Percentiles rank a stretch among this genome's conserved stretches.
These are phyloP conservation scores for Amaurobius ferox DNA, from an alignment of 2,888 invertebrate species.

Conservation along the genomic window DNA sequence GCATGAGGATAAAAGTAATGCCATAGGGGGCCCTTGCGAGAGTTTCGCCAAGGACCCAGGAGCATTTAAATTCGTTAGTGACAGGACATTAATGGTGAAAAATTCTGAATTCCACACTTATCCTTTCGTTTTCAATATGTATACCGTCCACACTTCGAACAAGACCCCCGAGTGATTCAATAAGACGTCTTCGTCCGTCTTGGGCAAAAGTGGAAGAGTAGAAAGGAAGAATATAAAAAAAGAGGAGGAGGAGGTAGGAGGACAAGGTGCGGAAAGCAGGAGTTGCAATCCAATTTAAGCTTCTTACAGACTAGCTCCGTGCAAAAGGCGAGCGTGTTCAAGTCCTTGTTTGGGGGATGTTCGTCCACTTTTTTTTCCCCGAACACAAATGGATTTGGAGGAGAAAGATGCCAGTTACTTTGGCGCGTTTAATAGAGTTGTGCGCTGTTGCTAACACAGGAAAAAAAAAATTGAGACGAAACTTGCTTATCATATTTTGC, in stretches of 20 bases:
- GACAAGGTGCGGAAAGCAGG: conserved; percentile 57
- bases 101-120: too few species aligned
- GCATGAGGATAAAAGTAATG: too few species aligned
- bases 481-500: too few species aligned
- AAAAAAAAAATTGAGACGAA: too few species aligned
- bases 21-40: too few species aligned
- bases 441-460: too few species aligned
- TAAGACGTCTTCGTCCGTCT: conserved; percentile 30
- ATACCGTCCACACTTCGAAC: conserved; percentile 9
- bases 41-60: too few species aligned
- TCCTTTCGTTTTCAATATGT: too few species aligned
- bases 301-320: conserved; percentile 25
- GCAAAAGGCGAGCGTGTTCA: conserved; percentile 62
- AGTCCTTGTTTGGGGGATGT: conserved; percentile 49
- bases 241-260: conserved; percentile 32
- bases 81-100: too few species aligned
- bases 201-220: neutral
- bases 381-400: conserved; percentile 51
- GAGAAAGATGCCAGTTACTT: neutral
- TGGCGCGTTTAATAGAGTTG: too few species aligned
- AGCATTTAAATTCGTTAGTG: too few species aligned
- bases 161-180: conserved; percentile 55
- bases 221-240: conserved; percentile 12
- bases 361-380: neutral
- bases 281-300: conserved; percentile 68